These are phyloP conservation scores for Caenorhabditis drosophilae DNA, from an alignment of 2,888 invertebrate genomes.

Conservation along the genomic window DNA sequence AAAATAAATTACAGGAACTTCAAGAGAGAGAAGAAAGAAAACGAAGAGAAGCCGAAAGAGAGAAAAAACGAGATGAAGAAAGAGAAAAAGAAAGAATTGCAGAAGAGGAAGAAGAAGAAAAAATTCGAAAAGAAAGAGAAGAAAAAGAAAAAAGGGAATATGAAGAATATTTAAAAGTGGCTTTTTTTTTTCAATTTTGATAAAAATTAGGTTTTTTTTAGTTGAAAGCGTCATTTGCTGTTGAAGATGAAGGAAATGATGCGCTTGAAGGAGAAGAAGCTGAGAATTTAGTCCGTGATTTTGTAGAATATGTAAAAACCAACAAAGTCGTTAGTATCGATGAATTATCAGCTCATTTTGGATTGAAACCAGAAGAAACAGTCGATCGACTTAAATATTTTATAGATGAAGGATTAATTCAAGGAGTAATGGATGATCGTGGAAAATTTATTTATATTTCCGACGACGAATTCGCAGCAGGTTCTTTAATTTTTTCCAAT, in stretches of 20 bases:
- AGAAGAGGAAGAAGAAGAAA: constrained; percentile 56
- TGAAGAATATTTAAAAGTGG: constrained; percentile 66
- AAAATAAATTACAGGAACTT: constrained; percentile 54
- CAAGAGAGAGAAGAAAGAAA: constrained; percentile 65
- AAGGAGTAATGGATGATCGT: constrained; percentile 94
- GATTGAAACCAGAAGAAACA: constrained; percentile 70
- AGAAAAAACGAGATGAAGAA: constrained; percentile 57
- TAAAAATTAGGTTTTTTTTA: constrained; percentile 22
- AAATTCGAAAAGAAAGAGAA: constrained; percentile 56
- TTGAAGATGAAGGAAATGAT: constrained; percentile 67
- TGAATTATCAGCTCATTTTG: constrained; percentile 64
- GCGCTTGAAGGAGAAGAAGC: constrained; percentile 62
- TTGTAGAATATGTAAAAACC: constrained; percentile 62
- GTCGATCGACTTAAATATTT: constrained; percentile 81
- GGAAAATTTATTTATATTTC: constrained; percentile 99
- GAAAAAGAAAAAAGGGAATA: constrained; percentile 62
- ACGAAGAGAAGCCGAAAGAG: constrained; percentile 57
- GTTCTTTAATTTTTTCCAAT: no score
- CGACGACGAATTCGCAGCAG: constrained; percentile 82
- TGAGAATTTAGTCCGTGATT: constrained; percentile 61
- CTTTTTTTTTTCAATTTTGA: not conserved
- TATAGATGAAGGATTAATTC: constrained; percentile 82
- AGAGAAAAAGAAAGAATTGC: constrained; percentile 44
- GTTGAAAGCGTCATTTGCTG: constrained; percentile 65
- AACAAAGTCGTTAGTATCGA: constrained; percentile 68